phyloP scores from a whole-genome alignment of 2,797 vertebrate genomes.

The Nyctalus aviator region DNA sequence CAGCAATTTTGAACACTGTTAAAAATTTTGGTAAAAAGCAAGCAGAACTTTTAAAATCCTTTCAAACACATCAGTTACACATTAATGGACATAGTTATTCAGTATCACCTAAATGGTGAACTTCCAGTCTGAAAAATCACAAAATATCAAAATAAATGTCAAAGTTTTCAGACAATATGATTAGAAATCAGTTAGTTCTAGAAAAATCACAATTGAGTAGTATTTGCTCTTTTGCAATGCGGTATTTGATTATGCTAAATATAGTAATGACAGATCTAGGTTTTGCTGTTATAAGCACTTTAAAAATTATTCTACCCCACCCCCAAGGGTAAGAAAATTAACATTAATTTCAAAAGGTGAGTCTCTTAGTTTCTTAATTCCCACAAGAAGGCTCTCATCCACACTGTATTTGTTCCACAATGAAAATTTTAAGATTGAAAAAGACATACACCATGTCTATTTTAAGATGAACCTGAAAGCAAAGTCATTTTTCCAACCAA shows the following conservation, averaged over 20 bases:
- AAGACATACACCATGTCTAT: slow-evolving; percentile 27
- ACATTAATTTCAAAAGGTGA: slow-evolving; percentile 52
- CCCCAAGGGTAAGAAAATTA: slow-evolving; percentile 44
- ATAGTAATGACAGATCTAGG: slow-evolving; percentile 45
- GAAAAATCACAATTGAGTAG: slow-evolving; percentile 51
- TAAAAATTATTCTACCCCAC: slow-evolving; percentile 58
- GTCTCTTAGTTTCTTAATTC: slow-evolving; percentile 61
- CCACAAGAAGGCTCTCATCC: slow-evolving; percentile 42
- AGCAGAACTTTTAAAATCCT: slow-evolving; percentile 37
- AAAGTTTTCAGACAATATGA: slow-evolving; percentile 53
- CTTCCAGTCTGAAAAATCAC: slow-evolving; percentile 45
- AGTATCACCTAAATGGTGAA: background rate
- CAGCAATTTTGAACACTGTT: slow-evolving; percentile 35
- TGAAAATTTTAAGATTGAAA: slow-evolving; percentile 49
- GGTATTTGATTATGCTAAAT: slow-evolving; percentile 31
- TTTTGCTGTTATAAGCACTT: slow-evolving; percentile 54
- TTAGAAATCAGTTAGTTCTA: slow-evolving; percentile 45
- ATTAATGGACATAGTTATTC: slow-evolving; percentile 16
- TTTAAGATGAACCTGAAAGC: slow-evolving; percentile 66
- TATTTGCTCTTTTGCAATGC: slow-evolving; percentile 43
- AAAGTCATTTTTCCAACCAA: slow-evolving; percentile 57
- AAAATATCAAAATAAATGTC: slow-evolving; percentile 60
- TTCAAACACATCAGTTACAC: slow-evolving; percentile 57
- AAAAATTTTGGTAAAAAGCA: slow-evolving; percentile 38
- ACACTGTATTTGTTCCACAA: slow-evolving; percentile 57